Evolutionary conservation across 2,797 vertebrate species (phyloP).

Genomic region (Hoplostethus mediterraneus): DNA sequence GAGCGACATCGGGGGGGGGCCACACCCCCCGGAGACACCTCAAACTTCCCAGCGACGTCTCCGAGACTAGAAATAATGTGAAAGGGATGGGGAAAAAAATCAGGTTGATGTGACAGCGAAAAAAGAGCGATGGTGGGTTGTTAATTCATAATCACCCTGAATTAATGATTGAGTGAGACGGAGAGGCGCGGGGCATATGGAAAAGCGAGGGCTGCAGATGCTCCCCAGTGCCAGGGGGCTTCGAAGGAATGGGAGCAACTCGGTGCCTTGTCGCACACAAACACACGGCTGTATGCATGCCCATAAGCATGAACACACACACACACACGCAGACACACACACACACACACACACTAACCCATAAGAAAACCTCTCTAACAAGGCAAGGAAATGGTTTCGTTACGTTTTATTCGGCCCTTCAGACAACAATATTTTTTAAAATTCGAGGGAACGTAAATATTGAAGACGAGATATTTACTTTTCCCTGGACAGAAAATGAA

Average conservation of each 20-base stretch:
- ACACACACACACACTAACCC: conserved; percentile 12
- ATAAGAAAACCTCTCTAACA: conserved; percentile 44
- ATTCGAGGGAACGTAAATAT: conserved; percentile 54
- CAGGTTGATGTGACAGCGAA: conserved; percentile 43
- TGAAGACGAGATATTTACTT: conserved; percentile 62
- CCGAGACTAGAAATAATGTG: conserved; percentile 26
- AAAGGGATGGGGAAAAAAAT: conserved; percentile 39
- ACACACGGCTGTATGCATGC: conserved; percentile 39
- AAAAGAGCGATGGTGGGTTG: conserved; percentile 69
- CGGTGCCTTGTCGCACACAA: conserved; percentile 59
- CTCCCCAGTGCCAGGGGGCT: conserved; percentile 61
- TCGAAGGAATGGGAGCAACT: conserved; percentile 64
- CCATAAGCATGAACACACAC: conserved; percentile 33
- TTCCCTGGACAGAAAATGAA: conserved; percentile 40
- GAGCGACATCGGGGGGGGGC: conserved; percentile 12
- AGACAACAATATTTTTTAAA: conserved; percentile 29
- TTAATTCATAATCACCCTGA: conserved; percentile 83
- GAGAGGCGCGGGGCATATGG: conserved; percentile 79
- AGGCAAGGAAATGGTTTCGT: conserved; percentile 33
- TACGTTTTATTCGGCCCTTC: conserved; percentile 46
- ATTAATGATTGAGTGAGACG: conserved; percentile 81
- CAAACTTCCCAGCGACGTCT: neutral
- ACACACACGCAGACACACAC: conserved; percentile 18
- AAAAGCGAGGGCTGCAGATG: conserved; percentile 78
- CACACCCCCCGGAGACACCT: conserved; percentile 27